Percentiles rank a stretch among this genome's conserved stretches.
Evolutionary conservation across 2,888 invertebrate species (phyloP).

Genomic region (Conomelus anceps): DNA sequence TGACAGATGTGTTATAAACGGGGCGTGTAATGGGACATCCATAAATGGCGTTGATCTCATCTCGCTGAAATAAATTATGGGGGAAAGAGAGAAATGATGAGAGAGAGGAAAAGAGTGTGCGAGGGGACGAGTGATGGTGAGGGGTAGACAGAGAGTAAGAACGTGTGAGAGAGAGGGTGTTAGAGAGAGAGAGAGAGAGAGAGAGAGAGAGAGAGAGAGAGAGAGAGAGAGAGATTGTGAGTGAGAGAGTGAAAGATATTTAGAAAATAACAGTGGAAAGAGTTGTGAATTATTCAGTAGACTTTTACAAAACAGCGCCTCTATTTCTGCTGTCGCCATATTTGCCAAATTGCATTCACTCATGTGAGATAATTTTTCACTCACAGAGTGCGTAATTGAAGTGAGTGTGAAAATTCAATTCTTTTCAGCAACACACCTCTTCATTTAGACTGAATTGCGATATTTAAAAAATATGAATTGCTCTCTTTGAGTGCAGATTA

Average conservation of each 20-base stretch:
- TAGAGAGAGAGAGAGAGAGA: neutral
- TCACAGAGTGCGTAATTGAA: neutral
- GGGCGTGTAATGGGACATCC: neutral
- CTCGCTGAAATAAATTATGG: too few species aligned
- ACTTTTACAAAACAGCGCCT: neutral
- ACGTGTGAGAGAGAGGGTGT: too few species aligned
- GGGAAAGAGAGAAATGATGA: too few species aligned
- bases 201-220: neutral
- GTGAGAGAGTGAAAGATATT: neutral
- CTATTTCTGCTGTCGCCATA: neutral
- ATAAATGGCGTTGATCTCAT: too few species aligned
- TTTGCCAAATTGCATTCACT: neutral
- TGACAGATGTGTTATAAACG: neutral
- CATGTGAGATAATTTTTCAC: neutral
- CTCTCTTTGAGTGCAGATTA: neutral
- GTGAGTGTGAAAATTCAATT: neutral
- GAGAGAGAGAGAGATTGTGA: conserved; percentile 3
- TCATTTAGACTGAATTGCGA: neutral
- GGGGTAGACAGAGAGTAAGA: too few species aligned
- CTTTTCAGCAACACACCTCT: neutral
- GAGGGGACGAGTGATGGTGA: too few species aligned
- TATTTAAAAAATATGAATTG: neutral
- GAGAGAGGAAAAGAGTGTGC: too few species aligned
- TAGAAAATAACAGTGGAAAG: neutral
- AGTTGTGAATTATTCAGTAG: neutral